Conservation (phyloP, 2,888 invertebrate genomes). For the Caradrina kadenii region DNA sequence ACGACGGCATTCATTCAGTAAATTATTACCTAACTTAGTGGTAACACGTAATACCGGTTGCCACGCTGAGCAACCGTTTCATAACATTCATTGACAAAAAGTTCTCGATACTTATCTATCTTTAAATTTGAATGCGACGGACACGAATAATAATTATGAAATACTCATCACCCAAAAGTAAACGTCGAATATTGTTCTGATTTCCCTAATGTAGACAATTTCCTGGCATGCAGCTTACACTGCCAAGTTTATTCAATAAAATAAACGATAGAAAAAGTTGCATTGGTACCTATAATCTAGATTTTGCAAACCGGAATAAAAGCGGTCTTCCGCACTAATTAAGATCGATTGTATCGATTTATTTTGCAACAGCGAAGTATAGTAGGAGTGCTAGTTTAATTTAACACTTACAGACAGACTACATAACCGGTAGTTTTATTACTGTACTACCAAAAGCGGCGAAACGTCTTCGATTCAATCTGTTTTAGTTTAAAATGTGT, state of each 20-base stretch:
- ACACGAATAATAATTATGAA: conserved; percentile 51
- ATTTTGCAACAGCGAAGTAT: conserved; percentile 36
- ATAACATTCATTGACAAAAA: conserved; percentile 78
- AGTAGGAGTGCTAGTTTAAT: conserved; percentile 14
- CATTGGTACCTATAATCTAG: conserved; percentile 9
- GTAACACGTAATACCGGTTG: conserved; percentile 72
- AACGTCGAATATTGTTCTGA: neutral
- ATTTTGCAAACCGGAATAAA: conserved; percentile 22
- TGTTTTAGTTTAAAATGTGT: conserved; percentile 68
- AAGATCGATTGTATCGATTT: conserved; percentile 30
- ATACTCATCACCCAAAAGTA: conserved; percentile 22
- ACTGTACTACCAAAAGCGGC: conserved; percentile 20
- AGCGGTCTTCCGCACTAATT: conserved; percentile 32
- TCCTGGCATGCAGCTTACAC: neutral
- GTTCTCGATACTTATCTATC: conserved; percentile 49
- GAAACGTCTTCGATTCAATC: conserved; percentile 51
- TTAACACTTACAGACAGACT: neutral
- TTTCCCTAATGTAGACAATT: neutral
- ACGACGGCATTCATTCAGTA: conserved; percentile 73
- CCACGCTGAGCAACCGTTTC: conserved; percentile 66
- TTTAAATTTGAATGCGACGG: conserved; percentile 52
- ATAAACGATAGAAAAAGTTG: neutral
- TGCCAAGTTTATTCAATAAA: conserved; percentile 3
- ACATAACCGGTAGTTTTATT: conserved; percentile 21
- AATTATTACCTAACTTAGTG: conserved; percentile 70